phyloP scores from a whole-genome alignment of 2,797 vertebrate species.

The Sebastolobus altivelis region DNA sequence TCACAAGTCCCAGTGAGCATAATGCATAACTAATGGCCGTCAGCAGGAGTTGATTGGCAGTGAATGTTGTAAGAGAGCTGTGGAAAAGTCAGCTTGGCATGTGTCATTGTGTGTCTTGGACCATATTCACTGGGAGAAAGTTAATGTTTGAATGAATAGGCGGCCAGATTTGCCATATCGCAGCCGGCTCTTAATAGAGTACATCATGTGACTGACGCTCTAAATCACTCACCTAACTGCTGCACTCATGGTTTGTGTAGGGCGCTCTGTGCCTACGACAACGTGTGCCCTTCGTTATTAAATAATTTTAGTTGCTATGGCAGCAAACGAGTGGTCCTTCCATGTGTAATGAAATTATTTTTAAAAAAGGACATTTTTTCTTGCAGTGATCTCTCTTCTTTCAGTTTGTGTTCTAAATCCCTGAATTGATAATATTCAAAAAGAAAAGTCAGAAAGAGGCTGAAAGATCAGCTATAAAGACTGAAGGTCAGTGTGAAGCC shows the following conservation, averaged over 20 bases:
- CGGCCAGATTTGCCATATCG: background rate
- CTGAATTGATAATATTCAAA: background rate
- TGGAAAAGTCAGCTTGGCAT: background rate
- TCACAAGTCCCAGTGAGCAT: slow-evolving; percentile 10
- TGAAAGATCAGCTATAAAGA: slow-evolving; percentile 27
- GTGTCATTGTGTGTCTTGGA: background rate
- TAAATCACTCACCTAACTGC: background rate
- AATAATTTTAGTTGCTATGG: slow-evolving; percentile 2
- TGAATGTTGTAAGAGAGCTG: background rate
- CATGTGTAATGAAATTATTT: background rate
- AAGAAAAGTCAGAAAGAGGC: background rate
- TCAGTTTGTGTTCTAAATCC: slow-evolving; percentile 1
- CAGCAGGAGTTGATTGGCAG: slow-evolving; percentile 2
- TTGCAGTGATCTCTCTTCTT: background rate
- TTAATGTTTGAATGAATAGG: slow-evolving; percentile 15
- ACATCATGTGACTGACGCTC: background rate
- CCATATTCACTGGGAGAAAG: background rate
- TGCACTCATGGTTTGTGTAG: background rate
- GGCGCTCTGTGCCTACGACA: background rate
- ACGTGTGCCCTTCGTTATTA: background rate
- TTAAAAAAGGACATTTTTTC: background rate
- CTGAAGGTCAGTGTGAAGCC: slow-evolving; percentile 38
- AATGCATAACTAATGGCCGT: slow-evolving; percentile 5
- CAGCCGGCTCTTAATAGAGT: background rate
- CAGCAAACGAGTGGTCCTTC: background rate